Base-by-base conservation (phyloP, 2,888 invertebrate genomes). In the Zelleria hepariella region DNA sequence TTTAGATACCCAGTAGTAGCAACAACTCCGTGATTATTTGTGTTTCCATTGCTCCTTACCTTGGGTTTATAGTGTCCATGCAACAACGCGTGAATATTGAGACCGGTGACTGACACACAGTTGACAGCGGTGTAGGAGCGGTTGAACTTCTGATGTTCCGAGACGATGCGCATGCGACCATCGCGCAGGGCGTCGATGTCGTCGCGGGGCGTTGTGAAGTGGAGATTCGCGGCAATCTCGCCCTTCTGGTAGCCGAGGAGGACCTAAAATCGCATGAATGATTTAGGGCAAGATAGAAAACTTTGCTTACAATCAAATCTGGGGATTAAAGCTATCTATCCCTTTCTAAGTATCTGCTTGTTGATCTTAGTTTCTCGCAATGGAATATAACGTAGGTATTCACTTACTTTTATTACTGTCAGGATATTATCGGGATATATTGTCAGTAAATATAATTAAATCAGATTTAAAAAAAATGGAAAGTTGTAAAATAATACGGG, bases 141-240 rank as follows among this genome's bases (percentile, higher is more conserved):
- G 15, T 82, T 73, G 82, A 92, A 92, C 0, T 67, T 83, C 61
- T 72, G 89, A 79, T 79, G 84, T 58, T 89, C 92, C 0, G 87
- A 87, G 4, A 94, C 87, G 6, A 95, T 87, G 68, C 84, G 68
- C 48, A 91, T 77, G 51, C 86, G 79, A 0, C 91, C 91, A 1
- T 91, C 89, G 2, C 79, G 78, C 10, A 92, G 67, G 24, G 89
- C 89, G 23, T 78, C 77, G 0, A 91, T 66, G 53, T 90, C 90
- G 25, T 82, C 74, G 2, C 90, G 82, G 0, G 95, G 93, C 0
- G 72, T 78, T 0, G 87, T 80, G 71, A 86, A 94, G 73, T 96
- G 92, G 18, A 96, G 80, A 77, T 95, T 96, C 0, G 92, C 92
- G 0, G 95, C 94, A 57, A 96, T 85, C 8, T 82, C 65, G 0